Evolutionary conservation across 1,140 invertebrate species (phyloP), one percentile per base, ranked within the genome.

Genomic region (Ephestia elutella): DNA sequence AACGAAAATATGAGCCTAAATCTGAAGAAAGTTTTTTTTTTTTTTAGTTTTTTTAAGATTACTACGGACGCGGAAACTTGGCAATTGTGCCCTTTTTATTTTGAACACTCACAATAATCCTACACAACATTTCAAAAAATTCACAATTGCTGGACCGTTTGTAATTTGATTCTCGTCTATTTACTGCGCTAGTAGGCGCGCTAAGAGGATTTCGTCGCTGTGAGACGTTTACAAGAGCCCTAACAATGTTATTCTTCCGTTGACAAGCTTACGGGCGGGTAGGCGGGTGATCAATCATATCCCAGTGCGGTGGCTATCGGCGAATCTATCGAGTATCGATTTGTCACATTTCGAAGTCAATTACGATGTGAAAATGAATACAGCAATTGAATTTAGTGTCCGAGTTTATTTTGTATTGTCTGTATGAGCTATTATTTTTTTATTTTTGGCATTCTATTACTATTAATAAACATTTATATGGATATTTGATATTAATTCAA

Each of bases 191-290:
- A 71, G 68, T 58, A 32, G 30, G 30, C 63, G 63, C 69, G 66
- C 61, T 82, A 78, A 83, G 73, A 81, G 79, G 79, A 84, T 84
- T 85, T 78, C 59, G 65, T 64, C 57, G 64, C 71, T 74, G 61
- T 74, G 70, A 79, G 68, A 79, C 73, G 78, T 78, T 85, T 84
- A 86, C 82, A 81, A 82, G 80, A 62, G 71, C 63, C 57, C 65
- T 81, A 78, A 81, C 82, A 86, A 78, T 86, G 80, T 86, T 87
- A 87, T 87, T 87, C 79, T 80, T 78, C 68, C 50, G 67, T 75
- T 80, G 79, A 86, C 81, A 80, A 75, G 75, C 75, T 70, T 59
- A 54, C 59, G 62, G 55, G 60, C 71, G 71, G 60, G 68, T 69
- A 67, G 66, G 68, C 53, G 65, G 63, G 60, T 68, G 75, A 84